A percentile compares a stretch with the other conserved stretches of the same genome.
These are phyloP conservation scores for Cirrhinus molitorella DNA, from an alignment of 2,797 vertebrate species.

Conservation along the genomic window DNA sequence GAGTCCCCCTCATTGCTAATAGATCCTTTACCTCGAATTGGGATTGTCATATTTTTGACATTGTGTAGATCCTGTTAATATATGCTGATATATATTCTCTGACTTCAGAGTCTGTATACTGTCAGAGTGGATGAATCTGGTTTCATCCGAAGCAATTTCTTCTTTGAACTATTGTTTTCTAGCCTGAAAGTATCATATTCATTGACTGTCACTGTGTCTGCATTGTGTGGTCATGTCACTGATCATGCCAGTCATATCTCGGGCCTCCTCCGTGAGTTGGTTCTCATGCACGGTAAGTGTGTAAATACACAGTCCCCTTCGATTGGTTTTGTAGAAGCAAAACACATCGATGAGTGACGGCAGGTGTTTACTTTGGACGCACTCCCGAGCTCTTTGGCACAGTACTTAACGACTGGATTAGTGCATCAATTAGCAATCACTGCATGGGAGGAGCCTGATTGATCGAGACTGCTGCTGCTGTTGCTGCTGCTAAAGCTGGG, in stretches of 20 bases:
- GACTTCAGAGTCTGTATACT: neutral
- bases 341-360: constrained; percentile 69
- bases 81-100: neutral
- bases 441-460: constrained; percentile 73
- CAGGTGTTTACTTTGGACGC: constrained; percentile 77
- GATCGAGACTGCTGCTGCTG: constrained; percentile 69
- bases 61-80: neutral
- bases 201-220: neutral
- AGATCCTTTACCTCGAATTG: neutral
- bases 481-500: constrained; percentile 44
- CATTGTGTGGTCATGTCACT: neutral
- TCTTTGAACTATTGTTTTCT: neutral
- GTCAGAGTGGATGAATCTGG: neutral
- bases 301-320: constrained; percentile 55
- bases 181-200: neutral
- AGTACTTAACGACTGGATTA: constrained; percentile 84
- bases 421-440: constrained; percentile 80
- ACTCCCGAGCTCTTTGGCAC: constrained; percentile 69
- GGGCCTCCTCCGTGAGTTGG: neutral
- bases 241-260: neutral
- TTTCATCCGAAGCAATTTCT: neutral
- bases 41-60: neutral
- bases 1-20: neutral
- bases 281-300: constrained; percentile 33
- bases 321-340: constrained; percentile 69